Evolutionary conservation across 2,113 vertebrate species (phyloP), one percentile per base, ranked within the genome.

Genomic region (Azemiops feae): DNA sequence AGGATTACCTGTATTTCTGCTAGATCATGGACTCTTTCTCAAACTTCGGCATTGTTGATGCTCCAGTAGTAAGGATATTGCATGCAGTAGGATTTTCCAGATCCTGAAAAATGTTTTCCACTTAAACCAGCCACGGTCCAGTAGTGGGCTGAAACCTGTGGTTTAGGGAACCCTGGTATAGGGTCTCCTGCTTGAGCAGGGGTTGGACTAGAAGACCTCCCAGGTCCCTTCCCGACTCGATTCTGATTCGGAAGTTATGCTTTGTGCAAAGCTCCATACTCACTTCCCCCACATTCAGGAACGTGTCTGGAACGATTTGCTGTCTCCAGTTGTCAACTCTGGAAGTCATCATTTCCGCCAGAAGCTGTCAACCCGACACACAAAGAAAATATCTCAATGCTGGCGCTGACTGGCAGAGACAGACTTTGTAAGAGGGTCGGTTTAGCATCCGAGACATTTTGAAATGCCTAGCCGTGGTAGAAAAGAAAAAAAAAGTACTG

Each of bases 381-480:
- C 0, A 85, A 87, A 55, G 87, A 52, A 1, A 0, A 58, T 43
- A 57, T 92, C 16, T 85, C 16, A 64, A 90, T 86, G 30, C 9
- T 54, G 74, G n/a, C 27, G 58, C 57, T 88, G 91, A 54, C n/a
- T 74, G 69, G 16, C 45, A 52, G 0, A 53, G 52, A 87, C 27
- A 0, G 0, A 5, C 20, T 74, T 55, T 34, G 34, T 88, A 74
- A 81, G 85, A 88, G 52, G 22, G 91, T 69, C 10, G 4, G 85
- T 93, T 93, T 93, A 85, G 93, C 89, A 85, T 89, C 47, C 86
- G 64, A 96, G 92, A 86, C 58, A 45, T 92, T 85, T 27, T 45
- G 45, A 87, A 87, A 39, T 89, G 90, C 93, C 94, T 87, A 87
- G 20, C 69, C 91, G 88, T 50, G 14, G 92, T 94, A 91, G 91